A percentile compares a stretch with the other conserved stretches of the same genome.
These are phyloP conservation scores for Cyanoramphus novaezelandiae DNA, from an alignment of 2,113 vertebrate species.

Conservation along the genomic window DNA sequence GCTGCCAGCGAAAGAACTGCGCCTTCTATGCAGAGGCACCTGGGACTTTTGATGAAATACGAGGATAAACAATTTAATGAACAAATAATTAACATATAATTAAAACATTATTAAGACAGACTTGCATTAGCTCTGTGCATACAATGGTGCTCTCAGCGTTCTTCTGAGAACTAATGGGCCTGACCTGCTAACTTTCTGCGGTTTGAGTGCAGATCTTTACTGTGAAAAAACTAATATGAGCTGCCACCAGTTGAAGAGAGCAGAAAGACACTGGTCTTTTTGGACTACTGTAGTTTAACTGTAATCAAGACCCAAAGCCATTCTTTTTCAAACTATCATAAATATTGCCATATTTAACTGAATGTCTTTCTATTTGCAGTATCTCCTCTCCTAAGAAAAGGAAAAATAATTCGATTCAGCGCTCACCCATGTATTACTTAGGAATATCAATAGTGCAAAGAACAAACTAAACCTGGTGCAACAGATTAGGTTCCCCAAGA, in stretches of 20 bases:
- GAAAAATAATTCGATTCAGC: background rate
- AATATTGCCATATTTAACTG: background rate
- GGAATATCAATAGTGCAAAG: background rate
- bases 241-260: background rate
- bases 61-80: conserved; percentile 48
- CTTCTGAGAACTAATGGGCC: background rate
- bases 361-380: background rate
- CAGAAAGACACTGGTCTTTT: background rate
- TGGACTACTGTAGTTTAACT: background rate
- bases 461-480: background rate
- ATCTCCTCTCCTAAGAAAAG: background rate
- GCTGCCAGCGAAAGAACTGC: background rate
- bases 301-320: background rate
- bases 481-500: background rate
- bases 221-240: background rate
- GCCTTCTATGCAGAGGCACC: background rate
- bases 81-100: conserved; percentile 71
- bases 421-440: background rate
- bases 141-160: background rate
- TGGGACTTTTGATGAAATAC: conserved; percentile 41
- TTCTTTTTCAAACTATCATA: background rate
- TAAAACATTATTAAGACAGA: conserved; percentile 68
- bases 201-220: background rate
- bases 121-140: conserved; percentile 5
- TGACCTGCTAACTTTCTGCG: background rate